Evolutionary conservation across 2,888 invertebrate species (phyloP), one percentile per base, ranked within the genome.

Genomic region (Psylliodes chrysocephalus): DNA sequence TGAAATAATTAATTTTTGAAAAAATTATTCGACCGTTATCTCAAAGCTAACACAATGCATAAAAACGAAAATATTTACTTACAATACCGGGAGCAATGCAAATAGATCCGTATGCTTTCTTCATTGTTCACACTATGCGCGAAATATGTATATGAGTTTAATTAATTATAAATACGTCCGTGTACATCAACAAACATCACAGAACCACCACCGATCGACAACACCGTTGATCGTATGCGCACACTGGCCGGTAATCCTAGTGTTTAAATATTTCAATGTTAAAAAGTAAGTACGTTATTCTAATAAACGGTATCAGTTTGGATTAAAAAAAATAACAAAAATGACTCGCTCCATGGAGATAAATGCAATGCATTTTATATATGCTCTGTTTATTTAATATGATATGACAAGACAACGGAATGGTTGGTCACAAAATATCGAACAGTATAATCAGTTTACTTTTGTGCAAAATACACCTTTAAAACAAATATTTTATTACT

Each of bases 21-120:
- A 22, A 22, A 22, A 2, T 2, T 22, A 4, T 40, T 15, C n/a
- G n/a, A n/a, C n/a, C n/a, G n/a, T n/a, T n/a, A 40, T 40, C 40
- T 40, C 40, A 40, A 40, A 15, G 12, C 14, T 40, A 40, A 40
- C 10, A 40, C 14, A n/a, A n/a, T n/a, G 7, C 7, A 40, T 15
- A 5, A 22, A 46, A 46, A 46, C 22, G n/a, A 49, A 49, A 49
- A 28, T 28, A 49, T 28, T 49, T 49, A 49, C 49, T 49, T 28
- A 49, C 49, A 30, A 49, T n/a, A 10, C 7, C 28, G 10, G 49
- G 28, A 17, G 49, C 12, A 14, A 35, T 17, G 22, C 15, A 22
- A 5, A 47, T 47, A 14, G 57, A 17, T 25, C 57, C 57, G 33
- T 57, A 57, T 4, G 15, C 25, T 10, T 47, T 38, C 35, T 57